A percentile compares a stretch with the other conserved stretches of the same genome.
phyloP scores from a whole-genome alignment of 2,797 vertebrate species.

The Thaleichthys pacificus region DNA sequence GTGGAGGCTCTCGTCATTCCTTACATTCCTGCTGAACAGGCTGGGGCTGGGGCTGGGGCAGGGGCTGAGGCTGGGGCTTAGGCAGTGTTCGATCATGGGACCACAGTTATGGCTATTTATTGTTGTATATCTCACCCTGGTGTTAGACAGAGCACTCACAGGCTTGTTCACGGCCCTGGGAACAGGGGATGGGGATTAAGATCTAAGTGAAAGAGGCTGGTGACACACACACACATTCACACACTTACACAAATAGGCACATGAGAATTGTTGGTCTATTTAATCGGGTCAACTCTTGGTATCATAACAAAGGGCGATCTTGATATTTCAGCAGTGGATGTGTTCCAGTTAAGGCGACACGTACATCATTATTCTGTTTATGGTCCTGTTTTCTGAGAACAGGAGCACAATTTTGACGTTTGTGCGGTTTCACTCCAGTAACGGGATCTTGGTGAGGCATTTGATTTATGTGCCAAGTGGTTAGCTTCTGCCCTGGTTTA shows the following conservation, averaged over 20 bases:
- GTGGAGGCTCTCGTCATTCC: slow-evolving; percentile 68
- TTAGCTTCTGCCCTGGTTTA: slow-evolving; percentile 51
- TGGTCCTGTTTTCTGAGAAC: background rate
- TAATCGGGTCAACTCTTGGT: slow-evolving; percentile 42
- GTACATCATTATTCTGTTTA: background rate
- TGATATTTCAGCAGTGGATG: background rate
- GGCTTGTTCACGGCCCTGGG: slow-evolving; percentile 70
- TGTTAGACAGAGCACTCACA: slow-evolving; percentile 75
- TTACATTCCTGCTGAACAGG: slow-evolving; percentile 63
- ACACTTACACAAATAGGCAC: background rate
- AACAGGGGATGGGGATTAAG: slow-evolving; percentile 74
- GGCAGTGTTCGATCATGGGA: slow-evolving; percentile 71
- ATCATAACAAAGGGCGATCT: slow-evolving; percentile 55
- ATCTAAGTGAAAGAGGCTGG: slow-evolving; percentile 60
- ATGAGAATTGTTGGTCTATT: slow-evolving; percentile 15
- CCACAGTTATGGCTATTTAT: slow-evolving; percentile 80
- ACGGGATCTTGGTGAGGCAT: background rate
- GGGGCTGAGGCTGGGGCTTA: background rate
- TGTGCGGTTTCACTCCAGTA: slow-evolving; percentile 24
- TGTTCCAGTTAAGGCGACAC: background rate
- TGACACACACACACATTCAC: background rate
- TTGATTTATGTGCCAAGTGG: slow-evolving; percentile 40
- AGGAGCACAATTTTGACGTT: slow-evolving; percentile 7
- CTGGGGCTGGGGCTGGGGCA: slow-evolving; percentile 2
- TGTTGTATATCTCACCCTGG: slow-evolving; percentile 74